Evolutionary conservation across 2,888 invertebrate genomes (phyloP).

Genomic region (Andrena fulva): DNA sequence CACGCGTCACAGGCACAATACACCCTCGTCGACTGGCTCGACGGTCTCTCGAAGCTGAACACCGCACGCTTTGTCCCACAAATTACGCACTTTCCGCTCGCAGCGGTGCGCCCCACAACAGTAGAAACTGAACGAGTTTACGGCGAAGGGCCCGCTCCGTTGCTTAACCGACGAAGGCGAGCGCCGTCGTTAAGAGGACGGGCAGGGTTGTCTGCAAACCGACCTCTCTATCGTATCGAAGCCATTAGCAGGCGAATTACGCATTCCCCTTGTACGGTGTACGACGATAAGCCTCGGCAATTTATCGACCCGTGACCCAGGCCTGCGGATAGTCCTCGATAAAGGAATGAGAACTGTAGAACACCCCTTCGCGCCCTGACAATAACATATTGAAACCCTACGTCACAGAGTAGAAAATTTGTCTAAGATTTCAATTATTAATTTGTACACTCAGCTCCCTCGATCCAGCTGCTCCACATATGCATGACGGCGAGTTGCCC

Average conservation of each 20-base stretch:
- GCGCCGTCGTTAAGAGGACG: slow-evolving; percentile 3
- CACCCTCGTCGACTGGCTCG: slow-evolving; percentile 3
- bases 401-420: too few species aligned
- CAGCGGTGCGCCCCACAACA: neutral
- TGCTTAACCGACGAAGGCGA: slow-evolving; percentile 7
- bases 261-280: slow-evolving; percentile 42
- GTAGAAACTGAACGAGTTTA: neutral
- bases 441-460: too few species aligned
- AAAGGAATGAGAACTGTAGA: slow-evolving; percentile 19
- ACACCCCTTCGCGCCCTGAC: too few species aligned
- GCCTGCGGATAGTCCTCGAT: slow-evolving; percentile 28
- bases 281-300: slow-evolving; percentile 43
- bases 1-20: slow-evolving; percentile 3
- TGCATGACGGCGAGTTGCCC: too few species aligned
- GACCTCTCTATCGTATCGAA: slow-evolving; percentile 32
- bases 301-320: slow-evolving; percentile 17
- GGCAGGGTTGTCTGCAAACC: neutral
- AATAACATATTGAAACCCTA: too few species aligned
- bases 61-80: slow-evolving; percentile 21
- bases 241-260: slow-evolving; percentile 56
- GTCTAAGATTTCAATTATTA: too few species aligned
- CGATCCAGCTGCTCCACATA: too few species aligned
- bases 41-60: slow-evolving; percentile 29
- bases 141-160: neutral
- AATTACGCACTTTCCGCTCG: slow-evolving; percentile 22